Evolutionary conservation across 2,113 vertebrate genomes (phyloP).

Genomic region (Guaruba guarouba): DNA sequence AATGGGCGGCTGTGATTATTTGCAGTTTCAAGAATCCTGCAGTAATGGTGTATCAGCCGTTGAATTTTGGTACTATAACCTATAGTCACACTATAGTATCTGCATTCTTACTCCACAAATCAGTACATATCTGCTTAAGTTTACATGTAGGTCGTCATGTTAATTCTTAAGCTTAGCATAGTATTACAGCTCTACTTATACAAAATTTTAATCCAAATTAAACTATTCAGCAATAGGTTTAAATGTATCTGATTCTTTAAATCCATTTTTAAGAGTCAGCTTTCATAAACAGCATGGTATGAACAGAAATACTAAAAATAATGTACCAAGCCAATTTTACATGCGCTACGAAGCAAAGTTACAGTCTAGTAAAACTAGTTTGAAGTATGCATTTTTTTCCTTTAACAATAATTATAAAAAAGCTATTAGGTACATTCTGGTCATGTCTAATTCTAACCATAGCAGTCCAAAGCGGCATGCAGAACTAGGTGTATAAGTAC

Average conservation of each 20-base stretch:
- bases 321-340: neutral
- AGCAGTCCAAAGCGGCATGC: neutral
- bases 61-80: neutral
- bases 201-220: neutral
- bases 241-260: constrained; percentile 4
- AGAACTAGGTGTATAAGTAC: neutral
- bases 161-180: neutral
- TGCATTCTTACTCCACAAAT: neutral
- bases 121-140: neutral
- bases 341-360: neutral
- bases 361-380: neutral
- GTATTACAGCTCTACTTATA: neutral
- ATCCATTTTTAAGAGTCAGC: neutral
- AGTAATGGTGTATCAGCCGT: neutral
- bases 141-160: neutral
- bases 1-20: neutral
- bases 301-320: constrained; percentile 6
- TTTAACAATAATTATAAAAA: neutral
- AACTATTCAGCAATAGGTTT: neutral
- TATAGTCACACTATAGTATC: neutral
- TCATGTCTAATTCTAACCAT: neutral
- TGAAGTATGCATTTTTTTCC: neutral
- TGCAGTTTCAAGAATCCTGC: neutral
- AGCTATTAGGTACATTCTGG: neutral
- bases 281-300: neutral